Evolutionary conservation across 2,797 vertebrate species (phyloP), one percentile per base, ranked within the genome.

Genomic region (Sebastes melanostomus): DNA sequence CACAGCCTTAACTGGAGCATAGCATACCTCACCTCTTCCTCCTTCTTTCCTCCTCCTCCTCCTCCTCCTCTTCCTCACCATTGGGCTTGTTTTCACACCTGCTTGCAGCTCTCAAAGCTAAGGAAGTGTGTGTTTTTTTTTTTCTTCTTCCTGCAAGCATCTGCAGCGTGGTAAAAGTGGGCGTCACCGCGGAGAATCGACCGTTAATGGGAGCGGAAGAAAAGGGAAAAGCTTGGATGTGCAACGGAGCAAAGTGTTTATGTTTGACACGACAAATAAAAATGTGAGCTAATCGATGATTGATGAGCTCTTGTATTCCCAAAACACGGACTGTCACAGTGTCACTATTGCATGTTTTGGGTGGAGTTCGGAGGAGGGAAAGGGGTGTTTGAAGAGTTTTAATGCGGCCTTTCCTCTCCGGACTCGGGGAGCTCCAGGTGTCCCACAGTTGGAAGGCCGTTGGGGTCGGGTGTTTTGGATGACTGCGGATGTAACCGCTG

Each of bases 41-140:
- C 78, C 34, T 38, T 14, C 68, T 70, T 25, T 59, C 55, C 60
- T 36, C 56, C 61, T 76, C 27, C 20, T 50, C 18, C 29, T 60
- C 75, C 58, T 78, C 76, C 70, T 34, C 38, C 73, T 71, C 75
- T 60, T 63, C 66, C 46, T 50, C 52, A 3, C 30, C 27, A 25
- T 60, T 62, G 22, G 70, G 61, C 79, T 88, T 94, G 89, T 93
- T 92, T 93, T 93, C 82, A 94, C 95, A 95, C 94, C 94, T 95
- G 93, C 92, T 91, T 78, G 75, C 55, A 68, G 65, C 76, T 81
- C 81, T 78, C 70, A 85, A 79, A 85, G 65, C 58, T 72, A 34
- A 34, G 58, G 30, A 75, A 54, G 71, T 84, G 70, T 63, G 72
- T 66, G 75, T 65, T 78, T 61, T 8, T 20, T 66, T 36, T 25